Conservation (phyloP, 64 coral and sea anemone genomes). For the Montipora cactus region DNA sequence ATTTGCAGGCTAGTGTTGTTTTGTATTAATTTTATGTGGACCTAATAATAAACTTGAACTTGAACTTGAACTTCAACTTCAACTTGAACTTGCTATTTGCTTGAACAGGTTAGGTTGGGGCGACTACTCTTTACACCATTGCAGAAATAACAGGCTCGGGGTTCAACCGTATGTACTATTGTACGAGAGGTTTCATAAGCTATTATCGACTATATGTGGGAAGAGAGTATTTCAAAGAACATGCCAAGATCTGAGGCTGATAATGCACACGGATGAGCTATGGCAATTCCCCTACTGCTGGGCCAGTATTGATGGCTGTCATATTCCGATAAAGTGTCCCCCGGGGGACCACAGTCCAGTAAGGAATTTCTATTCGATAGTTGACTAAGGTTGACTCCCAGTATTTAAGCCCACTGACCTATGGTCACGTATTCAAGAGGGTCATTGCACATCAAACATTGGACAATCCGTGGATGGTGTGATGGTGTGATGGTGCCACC, state of each 20-base stretch:
- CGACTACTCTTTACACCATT: too few relatives aligned
- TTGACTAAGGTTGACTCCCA: constrained; percentile 43
- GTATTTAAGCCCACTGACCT: constrained; percentile 25
- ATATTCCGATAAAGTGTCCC: constrained; percentile 24
- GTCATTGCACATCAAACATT: not conserved
- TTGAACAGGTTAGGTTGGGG: too few relatives aligned
- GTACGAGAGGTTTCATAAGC: too few relatives aligned
- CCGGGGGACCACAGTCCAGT: constrained; percentile 51
- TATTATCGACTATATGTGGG: too few relatives aligned
- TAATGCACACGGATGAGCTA: constrained; percentile 7
- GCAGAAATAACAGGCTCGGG: too few relatives aligned
- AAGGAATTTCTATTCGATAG: constrained; percentile 53
- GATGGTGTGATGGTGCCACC: not conserved
- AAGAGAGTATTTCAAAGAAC: too few relatives aligned
- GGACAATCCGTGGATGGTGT: not conserved
- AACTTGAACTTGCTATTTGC: too few relatives aligned
- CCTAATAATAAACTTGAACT: too few relatives aligned
- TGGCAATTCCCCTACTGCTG: constrained; percentile 62
- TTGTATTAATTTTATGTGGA: too few relatives aligned
- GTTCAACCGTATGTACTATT: too few relatives aligned
- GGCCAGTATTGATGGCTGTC: not conserved
- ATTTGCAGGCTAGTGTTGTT: too few relatives aligned
- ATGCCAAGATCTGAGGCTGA: not conserved
- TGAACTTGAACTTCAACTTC: too few relatives aligned
- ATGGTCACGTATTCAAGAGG: not conserved